phyloP scores from a whole-genome alignment of 2,113 vertebrate genomes.

The Blennius ocellaris region DNA sequence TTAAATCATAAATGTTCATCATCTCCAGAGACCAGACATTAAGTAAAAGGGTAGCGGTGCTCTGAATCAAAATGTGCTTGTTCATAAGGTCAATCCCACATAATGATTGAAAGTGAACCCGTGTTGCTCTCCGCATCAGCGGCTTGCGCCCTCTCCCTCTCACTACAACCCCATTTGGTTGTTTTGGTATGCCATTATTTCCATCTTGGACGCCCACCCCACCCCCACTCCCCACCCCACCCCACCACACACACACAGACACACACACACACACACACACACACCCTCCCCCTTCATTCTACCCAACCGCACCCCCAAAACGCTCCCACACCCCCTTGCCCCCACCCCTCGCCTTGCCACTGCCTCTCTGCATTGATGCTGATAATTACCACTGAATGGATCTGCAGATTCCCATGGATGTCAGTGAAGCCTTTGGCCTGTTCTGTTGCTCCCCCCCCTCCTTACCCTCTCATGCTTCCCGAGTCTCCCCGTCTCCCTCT shows the following conservation, averaged over 20 bases:
- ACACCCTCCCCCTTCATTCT: slow-evolving; percentile 2
- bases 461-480: slow-evolving; percentile 61
- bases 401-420: slow-evolving; percentile 83
- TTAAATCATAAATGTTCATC: background rate
- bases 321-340: slow-evolving; percentile 69
- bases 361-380: slow-evolving; percentile 80
- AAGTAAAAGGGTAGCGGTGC: slow-evolving; percentile 23
- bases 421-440: slow-evolving; percentile 80
- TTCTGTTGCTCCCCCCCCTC: slow-evolving; percentile 59
- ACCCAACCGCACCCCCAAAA: slow-evolving; percentile 51
- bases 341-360: slow-evolving; percentile 64
- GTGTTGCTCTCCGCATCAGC: slow-evolving; percentile 22
- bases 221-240: background rate
- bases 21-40: slow-evolving; percentile 25
- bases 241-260: background rate
- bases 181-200: slow-evolving; percentile 41
- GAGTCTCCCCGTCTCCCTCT: slow-evolving; percentile 63
- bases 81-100: slow-evolving; percentile 42
- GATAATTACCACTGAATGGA: slow-evolving; percentile 86
- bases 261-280: too few relatives aligned
- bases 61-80: slow-evolving; percentile 33
- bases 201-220: slow-evolving; percentile 12
- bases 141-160: slow-evolving; percentile 26
- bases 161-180: slow-evolving; percentile 40
- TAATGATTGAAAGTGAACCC: slow-evolving; percentile 41